Evolutionary conservation across 2,888 invertebrate genomes (phyloP), one percentile per base, ranked within the genome.

Genomic region (Phyllotreta cruciferae): DNA sequence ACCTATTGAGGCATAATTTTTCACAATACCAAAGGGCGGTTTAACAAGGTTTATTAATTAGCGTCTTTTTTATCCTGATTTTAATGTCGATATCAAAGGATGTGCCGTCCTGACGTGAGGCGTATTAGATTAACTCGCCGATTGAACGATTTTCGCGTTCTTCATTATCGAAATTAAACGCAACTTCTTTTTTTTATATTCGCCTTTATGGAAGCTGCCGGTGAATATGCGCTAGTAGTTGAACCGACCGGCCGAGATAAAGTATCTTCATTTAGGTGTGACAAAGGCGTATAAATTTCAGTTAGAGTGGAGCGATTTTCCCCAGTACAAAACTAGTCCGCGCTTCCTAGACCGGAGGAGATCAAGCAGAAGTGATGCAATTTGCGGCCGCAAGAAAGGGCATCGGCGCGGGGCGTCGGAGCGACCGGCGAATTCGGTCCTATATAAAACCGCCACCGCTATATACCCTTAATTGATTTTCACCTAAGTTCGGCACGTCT

Each of bases 41-140:
- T 45, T 36, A 37, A 47, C 38, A 39, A 47, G 56, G 37, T 56
- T 47, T 56, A 56, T 56, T 56, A 56, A 56, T 56, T 56, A 56
- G 50, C 50, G 56, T 42, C 42, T 49, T 37, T 47, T 45, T 41
- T 37, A 10, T 24, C 7, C 41, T 41, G 9, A n/a, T 47, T 9
- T 24, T 4, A 9, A 24, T 24, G 47, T 24, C 34, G 14, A 47
- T 47, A 24, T 24, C 47, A 47, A 47, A 47, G 47, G 14, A 24
- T 47, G 6, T 24, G 11, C 34, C 34, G 34, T 8, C 3, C 24
- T 47, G 47, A 6, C 7, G 34, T 47, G 47, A 47, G 24, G 47
- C 24, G 34, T 47, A 47, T 47, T 47, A 34, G 24, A 24, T 47
- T 47, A 24, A 10, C 4, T 41, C 10, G 9, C 41, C 41, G 41